phyloP scores from a whole-genome alignment of 2,888 invertebrate genomes.

The Tipula vernalis region DNA sequence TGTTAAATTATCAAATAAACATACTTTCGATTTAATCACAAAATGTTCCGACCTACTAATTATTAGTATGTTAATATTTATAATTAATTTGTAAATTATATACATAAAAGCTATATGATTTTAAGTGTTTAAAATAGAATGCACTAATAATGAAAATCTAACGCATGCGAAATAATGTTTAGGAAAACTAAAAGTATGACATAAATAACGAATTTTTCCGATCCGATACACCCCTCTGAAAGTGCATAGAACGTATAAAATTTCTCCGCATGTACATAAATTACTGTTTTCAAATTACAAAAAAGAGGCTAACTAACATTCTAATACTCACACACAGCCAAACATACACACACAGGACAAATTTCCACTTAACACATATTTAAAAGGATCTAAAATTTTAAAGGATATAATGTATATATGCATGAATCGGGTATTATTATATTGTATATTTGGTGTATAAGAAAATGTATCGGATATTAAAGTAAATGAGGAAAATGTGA shows the following conservation, averaged over 20 bases:
- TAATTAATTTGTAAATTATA: neutral
- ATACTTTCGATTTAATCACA: no score
- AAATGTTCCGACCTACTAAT: no score
- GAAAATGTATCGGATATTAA: neutral
- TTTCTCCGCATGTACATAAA: neutral
- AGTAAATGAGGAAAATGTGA: neutral
- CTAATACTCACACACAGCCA: neutral
- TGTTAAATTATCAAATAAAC: no score
- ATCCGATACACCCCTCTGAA: neutral
- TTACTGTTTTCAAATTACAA: neutral
- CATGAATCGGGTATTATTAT: neutral
- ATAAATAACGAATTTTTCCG: neutral
- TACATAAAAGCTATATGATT: no score
- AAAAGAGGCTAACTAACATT: neutral
- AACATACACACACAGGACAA: neutral
- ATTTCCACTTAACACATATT: neutral
- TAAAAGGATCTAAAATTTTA: neutral
- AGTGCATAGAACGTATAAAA: neutral
- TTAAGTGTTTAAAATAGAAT: neutral
- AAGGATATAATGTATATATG: neutral
- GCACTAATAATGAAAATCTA: neutral
- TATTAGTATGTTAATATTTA: no score
- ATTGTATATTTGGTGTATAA: neutral
- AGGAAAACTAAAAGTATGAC: neutral
- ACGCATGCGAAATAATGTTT: neutral